Base-by-base conservation (phyloP, 2,797 vertebrate genomes). In the Triplophysa bombifrons region DNA sequence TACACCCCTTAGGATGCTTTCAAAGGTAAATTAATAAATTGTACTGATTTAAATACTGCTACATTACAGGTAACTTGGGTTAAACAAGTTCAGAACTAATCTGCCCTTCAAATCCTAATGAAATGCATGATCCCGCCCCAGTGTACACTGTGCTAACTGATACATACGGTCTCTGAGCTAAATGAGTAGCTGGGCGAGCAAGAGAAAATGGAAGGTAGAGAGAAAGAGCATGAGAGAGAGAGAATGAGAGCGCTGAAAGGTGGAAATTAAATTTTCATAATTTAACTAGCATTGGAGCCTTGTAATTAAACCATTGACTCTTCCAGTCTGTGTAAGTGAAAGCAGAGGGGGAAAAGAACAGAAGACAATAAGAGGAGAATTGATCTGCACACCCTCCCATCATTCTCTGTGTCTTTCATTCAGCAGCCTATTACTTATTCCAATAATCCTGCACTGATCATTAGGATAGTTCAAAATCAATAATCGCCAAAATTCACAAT, bases 261-360 rank as follows among this genome's bases (percentile, higher is more conserved):
- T 51, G 41, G 72, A 82, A 81, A 84, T 84, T 78, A 74, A 81
- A 85, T 85, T 73, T 41, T 30, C 60, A 82, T 82, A 74, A 83
- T 80, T 82, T 84, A 84, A 84, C 81, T 76, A 83, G 83, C 74
- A 83, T 80, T 83, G 83, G 74, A 77, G 82, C 51, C 60, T 76
- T 53, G 73, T 84, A 87, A 87, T 86, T 85, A 85, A 82, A 84
- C 80, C 61, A 64, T 73, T 67, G 74, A 84, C 80, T 80, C 61
- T 69, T 72, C 38, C 78, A 75, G 60, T 78, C 69, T 46, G 38
- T 8, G 72, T 71, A 71, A 70, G 50, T 61, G 27, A 79, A 82
- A 64, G 65, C 34, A 67, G 6, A 53, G n/a, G 65, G 19, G 12
- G 22, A 66, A 64, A 66, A 81, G 19, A 50, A 58, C 48, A 79